Evolutionary conservation across 2,113 vertebrate genomes (phyloP).

Genomic region (Rhodinocichla rosea): DNA sequence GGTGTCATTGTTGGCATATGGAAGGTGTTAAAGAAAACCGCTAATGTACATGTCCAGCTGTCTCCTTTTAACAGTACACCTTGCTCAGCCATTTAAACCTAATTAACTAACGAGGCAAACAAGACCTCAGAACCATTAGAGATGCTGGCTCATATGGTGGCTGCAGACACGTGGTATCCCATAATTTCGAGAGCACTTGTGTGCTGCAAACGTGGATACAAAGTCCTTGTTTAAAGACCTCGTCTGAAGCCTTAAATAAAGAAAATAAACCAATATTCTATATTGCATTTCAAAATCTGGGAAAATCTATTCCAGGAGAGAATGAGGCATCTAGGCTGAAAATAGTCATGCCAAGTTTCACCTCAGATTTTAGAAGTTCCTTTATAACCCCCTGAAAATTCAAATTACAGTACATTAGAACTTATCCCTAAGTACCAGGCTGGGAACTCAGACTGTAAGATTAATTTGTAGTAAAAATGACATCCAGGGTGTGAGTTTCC

Average conservation of each 20-base stretch:
- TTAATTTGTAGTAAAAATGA: constrained; percentile 7
- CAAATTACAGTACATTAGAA: not conserved
- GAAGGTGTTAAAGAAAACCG: not conserved
- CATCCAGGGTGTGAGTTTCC: not conserved
- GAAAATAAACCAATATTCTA: not conserved
- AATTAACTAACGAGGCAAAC: not conserved
- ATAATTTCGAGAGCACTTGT: not conserved
- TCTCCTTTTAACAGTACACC: not conserved
- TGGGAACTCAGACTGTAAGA: not conserved
- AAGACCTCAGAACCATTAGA: not conserved
- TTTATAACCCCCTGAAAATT: not conserved
- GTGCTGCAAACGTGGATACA: not conserved
- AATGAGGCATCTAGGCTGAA: not conserved
- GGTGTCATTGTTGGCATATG: not conserved
- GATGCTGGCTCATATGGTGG: not conserved
- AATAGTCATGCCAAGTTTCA: not conserved
- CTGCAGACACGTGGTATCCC: not conserved
- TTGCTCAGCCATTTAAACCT: not conserved
- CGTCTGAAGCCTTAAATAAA: not conserved
- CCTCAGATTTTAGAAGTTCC: not conserved
- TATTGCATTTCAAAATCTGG: not conserved
- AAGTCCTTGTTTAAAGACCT: not conserved
- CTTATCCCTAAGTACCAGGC: not conserved
- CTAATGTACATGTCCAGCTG: not conserved
- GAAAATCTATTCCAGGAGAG: not conserved